Evolutionary conservation across 2,888 invertebrate genomes (phyloP).

Genomic region (Dynastes grantii): DNA sequence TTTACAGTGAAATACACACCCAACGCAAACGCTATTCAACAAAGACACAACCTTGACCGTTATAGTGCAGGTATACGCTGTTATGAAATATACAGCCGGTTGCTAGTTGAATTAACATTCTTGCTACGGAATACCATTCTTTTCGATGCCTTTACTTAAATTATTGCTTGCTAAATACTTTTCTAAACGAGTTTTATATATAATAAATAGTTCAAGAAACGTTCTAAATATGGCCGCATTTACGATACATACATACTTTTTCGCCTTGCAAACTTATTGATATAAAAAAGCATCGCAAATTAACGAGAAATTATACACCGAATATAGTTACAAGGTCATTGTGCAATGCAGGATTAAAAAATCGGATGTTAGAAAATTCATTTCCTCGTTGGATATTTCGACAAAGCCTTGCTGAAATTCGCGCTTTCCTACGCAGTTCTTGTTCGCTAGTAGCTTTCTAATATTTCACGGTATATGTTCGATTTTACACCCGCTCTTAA

Average conservation of each 20-base stretch:
- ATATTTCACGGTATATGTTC: constrained; percentile 17
- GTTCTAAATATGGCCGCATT: no score
- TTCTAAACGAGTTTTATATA: background rate
- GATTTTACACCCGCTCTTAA: background rate
- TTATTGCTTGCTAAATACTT: background rate
- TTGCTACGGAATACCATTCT: constrained; percentile 32
- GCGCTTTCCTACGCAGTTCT: background rate
- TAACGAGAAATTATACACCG: constrained; percentile 15
- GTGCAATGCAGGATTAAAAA: background rate
- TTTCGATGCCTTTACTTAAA: constrained; percentile 21
- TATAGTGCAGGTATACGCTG: constrained; percentile 26
- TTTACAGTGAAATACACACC: constrained; percentile 41
- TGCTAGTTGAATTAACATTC: constrained; percentile 46
- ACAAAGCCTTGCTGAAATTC: constrained; percentile 22
- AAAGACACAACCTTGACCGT: constrained; percentile 49
- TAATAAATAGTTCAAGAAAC: no score
- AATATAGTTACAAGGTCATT: constrained; percentile 25
- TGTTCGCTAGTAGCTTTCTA: constrained; percentile 25
- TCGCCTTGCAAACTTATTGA: background rate
- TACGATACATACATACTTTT: no score
- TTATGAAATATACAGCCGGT: constrained; percentile 43
- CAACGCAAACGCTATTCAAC: constrained; percentile 29
- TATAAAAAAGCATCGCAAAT: background rate
- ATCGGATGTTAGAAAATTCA: constrained; percentile 34
- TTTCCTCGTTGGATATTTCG: constrained; percentile 20